Evolutionary conservation across 2,888 invertebrate species (phyloP).

Genomic region (Dicycla oo): DNA sequence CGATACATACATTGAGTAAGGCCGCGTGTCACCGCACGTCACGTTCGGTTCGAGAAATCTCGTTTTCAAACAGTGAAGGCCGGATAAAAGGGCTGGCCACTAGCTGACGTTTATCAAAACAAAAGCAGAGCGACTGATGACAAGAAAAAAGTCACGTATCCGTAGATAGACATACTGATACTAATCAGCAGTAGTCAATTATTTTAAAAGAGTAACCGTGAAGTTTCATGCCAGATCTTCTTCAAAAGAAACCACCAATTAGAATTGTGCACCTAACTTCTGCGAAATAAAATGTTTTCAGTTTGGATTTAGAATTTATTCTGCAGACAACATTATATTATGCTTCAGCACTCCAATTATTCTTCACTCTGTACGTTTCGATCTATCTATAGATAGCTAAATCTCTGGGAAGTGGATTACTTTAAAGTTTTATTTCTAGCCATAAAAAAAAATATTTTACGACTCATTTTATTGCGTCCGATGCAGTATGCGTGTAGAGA

Average conservation of each 20-base stretch:
- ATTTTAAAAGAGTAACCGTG: background rate
- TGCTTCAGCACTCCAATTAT: background rate
- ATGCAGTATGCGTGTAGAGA: slow-evolving; percentile 20
- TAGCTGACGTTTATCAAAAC: background rate
- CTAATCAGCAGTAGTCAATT: too few relatives aligned
- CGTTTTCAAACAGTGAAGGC: too few relatives aligned
- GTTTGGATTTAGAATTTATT: background rate
- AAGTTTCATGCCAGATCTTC: background rate
- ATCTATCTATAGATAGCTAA: slow-evolving; percentile 14
- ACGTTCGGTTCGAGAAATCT: too few relatives aligned
- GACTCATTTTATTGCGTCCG: slow-evolving; percentile 34
- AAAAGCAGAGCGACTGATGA: background rate
- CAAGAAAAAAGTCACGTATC: background rate
- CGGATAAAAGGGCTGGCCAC: too few relatives aligned
- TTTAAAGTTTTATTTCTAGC: slow-evolving; percentile 51
- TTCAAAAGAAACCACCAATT: background rate
- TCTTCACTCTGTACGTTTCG: background rate
- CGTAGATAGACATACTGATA: background rate
- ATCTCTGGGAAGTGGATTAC: slow-evolving; percentile 50
- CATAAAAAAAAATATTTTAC: slow-evolving; percentile 57
- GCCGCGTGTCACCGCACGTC: too few relatives aligned
- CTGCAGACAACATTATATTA: background rate
- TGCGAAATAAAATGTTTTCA: background rate
- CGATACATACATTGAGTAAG: too few relatives aligned
- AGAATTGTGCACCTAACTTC: background rate